phyloP scores from a whole-genome alignment of 2,888 invertebrate species.

The Epinotia demarniana region DNA sequence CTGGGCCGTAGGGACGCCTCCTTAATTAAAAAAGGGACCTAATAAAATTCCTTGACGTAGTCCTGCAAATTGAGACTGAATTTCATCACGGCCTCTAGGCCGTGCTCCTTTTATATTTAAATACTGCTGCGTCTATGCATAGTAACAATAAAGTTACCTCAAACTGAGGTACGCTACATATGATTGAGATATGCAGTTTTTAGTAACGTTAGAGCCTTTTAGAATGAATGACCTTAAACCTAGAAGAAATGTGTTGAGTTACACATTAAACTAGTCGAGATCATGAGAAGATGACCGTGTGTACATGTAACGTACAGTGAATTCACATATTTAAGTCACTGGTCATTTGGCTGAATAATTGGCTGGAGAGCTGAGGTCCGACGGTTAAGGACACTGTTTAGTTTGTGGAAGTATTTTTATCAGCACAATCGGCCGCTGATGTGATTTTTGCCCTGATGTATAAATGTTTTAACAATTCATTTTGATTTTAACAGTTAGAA shows the following conservation, averaged over 20 bases:
- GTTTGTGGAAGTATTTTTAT: too few species aligned
- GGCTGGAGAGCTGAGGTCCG: too few species aligned
- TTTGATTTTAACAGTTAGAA: background rate
- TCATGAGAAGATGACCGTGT: background rate
- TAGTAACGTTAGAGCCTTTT: background rate
- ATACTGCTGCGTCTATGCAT: too few species aligned
- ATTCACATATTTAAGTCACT: too few species aligned
- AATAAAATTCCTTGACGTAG: slow-evolving; percentile 47
- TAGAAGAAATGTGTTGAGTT: background rate
- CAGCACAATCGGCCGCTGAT: too few species aligned
- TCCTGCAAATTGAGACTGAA: slow-evolving; percentile 44
- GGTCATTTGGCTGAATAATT: too few species aligned
- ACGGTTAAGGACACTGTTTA: too few species aligned
- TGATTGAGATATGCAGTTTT: background rate
- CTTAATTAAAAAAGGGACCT: slow-evolving; percentile 52
- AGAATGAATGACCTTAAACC: background rate
- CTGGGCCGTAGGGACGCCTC: slow-evolving; percentile 41
- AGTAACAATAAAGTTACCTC: background rate
- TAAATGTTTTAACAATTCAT: too few species aligned
- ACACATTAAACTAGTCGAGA: background rate
- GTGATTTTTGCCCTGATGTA: too few species aligned
- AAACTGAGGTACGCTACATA: background rate
- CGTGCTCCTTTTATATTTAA: too few species aligned
- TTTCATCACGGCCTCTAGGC: slow-evolving; percentile 41
- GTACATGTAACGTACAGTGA: too few species aligned